phyloP scores from a whole-genome alignment of 2,888 invertebrate genomes.

The Melanargia galathea region DNA sequence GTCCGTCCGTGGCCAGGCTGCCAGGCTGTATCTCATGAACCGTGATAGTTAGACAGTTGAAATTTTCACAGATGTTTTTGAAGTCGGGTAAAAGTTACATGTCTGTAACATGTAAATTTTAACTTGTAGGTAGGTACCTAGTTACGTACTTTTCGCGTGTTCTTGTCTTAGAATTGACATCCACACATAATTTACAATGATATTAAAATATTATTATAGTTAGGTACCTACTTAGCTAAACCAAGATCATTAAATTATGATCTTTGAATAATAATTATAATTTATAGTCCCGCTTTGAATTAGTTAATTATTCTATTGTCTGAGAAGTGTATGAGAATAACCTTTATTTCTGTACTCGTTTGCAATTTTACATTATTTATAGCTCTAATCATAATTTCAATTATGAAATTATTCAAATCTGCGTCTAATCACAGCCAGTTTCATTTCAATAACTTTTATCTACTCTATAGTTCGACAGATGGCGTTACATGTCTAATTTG shows the following conservation, averaged over 20 bases:
- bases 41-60: too few relatives aligned
- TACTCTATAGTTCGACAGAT: constrained; percentile 17
- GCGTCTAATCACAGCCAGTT: background rate
- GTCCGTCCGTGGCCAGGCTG: too few relatives aligned
- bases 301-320: constrained; percentile 19
- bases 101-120: too few relatives aligned
- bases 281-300: constrained; percentile 1
- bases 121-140: too few relatives aligned
- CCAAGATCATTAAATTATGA: background rate
- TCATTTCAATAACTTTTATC: background rate
- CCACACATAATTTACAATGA: background rate
- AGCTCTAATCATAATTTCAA: constrained; percentile 6
- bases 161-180: background rate
- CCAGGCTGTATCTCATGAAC: too few relatives aligned
- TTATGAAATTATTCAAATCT: constrained; percentile 14
- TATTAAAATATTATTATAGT: background rate
- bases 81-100: too few relatives aligned
- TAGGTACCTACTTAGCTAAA: background rate
- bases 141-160: background rate
- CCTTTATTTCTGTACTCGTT: background rate
- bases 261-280: constrained; percentile 6
- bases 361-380: constrained; percentile 11
- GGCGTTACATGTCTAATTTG: constrained; percentile 10
- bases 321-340: constrained; percentile 14
- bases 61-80: too few relatives aligned